A percentile compares a stretch with the other conserved stretches of the same genome.
Evolutionary conservation across 2,113 vertebrate genomes (phyloP).

Genomic region (Thamnaconus septentrionalis): DNA sequence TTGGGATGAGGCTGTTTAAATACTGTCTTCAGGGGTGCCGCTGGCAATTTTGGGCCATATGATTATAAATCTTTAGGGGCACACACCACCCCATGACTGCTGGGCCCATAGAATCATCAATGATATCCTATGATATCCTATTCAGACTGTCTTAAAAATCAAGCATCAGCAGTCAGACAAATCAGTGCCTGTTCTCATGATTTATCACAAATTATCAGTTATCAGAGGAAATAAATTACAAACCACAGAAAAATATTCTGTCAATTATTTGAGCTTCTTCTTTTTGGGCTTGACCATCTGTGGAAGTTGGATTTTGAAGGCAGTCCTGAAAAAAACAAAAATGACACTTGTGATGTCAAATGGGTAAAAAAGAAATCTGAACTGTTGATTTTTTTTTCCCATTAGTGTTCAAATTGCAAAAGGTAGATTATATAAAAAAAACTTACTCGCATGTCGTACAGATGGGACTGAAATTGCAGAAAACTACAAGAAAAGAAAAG

Average conservation of each 20-base stretch:
- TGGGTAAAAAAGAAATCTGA: not conserved
- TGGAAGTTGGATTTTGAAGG: conserved; percentile 95
- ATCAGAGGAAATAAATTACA: too few species aligned
- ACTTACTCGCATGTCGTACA: conserved; percentile 99
- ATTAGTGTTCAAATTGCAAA: not conserved
- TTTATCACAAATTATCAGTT: too few species aligned
- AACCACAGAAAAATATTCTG: conserved; percentile 26
- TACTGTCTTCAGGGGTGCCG: too few species aligned
- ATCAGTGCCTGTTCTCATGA: too few species aligned
- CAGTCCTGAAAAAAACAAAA: conserved; percentile 80
- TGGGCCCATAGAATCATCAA: too few species aligned
- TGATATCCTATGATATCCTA: too few species aligned
- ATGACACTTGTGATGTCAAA: not conserved
- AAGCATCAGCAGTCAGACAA: too few species aligned
- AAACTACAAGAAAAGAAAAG: conserved; percentile 77
- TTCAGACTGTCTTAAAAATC: too few species aligned
- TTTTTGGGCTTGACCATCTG: conserved; percentile 95
- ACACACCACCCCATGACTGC: too few species aligned
- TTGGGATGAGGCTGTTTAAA: too few species aligned
- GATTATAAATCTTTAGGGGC: too few species aligned
- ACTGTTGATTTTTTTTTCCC: not conserved
- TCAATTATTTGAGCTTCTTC: conserved; percentile 87
- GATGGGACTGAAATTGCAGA: conserved; percentile 98
- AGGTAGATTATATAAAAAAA: not conserved
- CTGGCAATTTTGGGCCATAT: too few species aligned